A percentile compares a stretch with the other conserved stretches of the same genome.
Evolutionary conservation across 2,888 invertebrate genomes (phyloP).

Genomic region (Lycophotia porphyrea): DNA sequence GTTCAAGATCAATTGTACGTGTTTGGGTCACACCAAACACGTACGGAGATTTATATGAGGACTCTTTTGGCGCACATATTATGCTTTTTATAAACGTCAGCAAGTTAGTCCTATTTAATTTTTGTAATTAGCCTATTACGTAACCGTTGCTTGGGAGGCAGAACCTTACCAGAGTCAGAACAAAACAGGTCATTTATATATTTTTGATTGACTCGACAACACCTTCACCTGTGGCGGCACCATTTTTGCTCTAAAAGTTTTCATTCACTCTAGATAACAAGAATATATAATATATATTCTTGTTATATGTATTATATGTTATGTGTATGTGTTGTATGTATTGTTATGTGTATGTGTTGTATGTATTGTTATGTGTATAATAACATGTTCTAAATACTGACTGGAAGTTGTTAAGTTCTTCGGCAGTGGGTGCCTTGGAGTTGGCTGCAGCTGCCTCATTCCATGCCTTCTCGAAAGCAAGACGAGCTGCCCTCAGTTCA

Average conservation of each 20-base stretch:
- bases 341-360: no score
- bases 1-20: no score
- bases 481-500: constrained; percentile 92
- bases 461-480: constrained; percentile 93
- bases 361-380: no score
- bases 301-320: no score
- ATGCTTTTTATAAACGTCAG: no score
- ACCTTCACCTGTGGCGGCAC: neutral
- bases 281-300: no score
- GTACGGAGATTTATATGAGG: neutral
- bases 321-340: no score
- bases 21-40: neutral
- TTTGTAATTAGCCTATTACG: neutral
- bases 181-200: neutral
- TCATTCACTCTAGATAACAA: neutral
- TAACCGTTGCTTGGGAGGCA: neutral
- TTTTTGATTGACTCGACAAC: neutral
- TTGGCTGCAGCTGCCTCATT: constrained; percentile 91
- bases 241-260: neutral
- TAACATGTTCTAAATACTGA: neutral
- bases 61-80: no score
- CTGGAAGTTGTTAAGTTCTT: constrained; percentile 18
- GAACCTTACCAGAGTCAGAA: neutral
- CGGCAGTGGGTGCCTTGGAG: constrained; percentile 63
- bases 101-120: neutral